These are phyloP conservation scores for Nymphicus hollandicus DNA, from an alignment of 2,113 vertebrate species.

Conservation along the genomic window DNA sequence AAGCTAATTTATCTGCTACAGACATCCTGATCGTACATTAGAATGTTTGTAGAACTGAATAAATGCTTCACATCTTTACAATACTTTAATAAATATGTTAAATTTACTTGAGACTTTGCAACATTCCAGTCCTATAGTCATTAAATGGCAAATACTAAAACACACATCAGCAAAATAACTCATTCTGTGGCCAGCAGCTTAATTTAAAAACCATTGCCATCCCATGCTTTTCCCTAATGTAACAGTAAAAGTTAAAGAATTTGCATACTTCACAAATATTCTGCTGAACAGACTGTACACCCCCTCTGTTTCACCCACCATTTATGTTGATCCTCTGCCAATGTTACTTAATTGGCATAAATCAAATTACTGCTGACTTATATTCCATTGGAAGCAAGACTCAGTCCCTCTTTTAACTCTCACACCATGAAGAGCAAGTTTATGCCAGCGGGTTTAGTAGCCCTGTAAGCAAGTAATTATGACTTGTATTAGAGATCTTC, in stretches of 20 bases:
- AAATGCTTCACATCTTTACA: background rate
- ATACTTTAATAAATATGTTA: background rate
- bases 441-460: conserved; percentile 9
- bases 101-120: background rate
- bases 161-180: background rate
- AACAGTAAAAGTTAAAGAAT: background rate
- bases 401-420: background rate
- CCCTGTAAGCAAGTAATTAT: background rate
- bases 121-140: background rate
- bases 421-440: background rate
- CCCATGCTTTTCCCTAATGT: background rate
- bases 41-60: background rate
- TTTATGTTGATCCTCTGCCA: background rate
- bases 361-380: conserved; percentile 22
- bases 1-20: background rate
- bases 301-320: background rate
- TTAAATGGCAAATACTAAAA: background rate
- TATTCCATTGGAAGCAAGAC: background rate
- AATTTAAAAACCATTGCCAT: background rate
- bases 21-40: background rate
- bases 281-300: background rate
- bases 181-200: background rate
- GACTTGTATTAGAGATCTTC: background rate
- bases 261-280: conserved; percentile 6
- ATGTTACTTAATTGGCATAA: background rate